A percentile compares a stretch with the other conserved stretches of the same genome.
Conservation (phyloP, 2,797 vertebrate species). For the Enteromius unitaeniatus region DNA sequence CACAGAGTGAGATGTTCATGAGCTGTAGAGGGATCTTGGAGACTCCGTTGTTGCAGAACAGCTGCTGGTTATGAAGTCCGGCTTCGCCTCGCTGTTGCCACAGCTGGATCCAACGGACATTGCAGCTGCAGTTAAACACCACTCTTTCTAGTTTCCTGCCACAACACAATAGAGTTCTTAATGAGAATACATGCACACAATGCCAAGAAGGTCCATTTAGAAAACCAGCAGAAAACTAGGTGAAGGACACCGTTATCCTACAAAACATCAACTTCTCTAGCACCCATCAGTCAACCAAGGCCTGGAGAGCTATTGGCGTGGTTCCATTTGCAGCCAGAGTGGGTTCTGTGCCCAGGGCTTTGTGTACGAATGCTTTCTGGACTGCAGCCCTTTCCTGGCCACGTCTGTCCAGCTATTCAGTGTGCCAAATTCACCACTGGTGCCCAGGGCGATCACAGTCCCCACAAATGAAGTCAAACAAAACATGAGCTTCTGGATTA, state of each 20-base stretch:
- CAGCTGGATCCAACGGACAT: slow-evolving; percentile 97
- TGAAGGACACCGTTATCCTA: slow-evolving; percentile 42
- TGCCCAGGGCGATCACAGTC: slow-evolving; percentile 23
- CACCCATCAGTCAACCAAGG: slow-evolving; percentile 48
- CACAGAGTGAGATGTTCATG: slow-evolving; percentile 93
- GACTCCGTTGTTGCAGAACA: slow-evolving; percentile 81
- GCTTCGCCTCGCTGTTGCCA: slow-evolving; percentile 93
- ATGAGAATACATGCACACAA: neutral
- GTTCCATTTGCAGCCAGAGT: slow-evolving; percentile 29
- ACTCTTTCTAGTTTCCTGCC: slow-evolving; percentile 88
- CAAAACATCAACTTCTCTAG: slow-evolving; percentile 42
- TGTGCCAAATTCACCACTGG: slow-evolving; percentile 45
- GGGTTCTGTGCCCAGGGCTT: slow-evolving; percentile 27
- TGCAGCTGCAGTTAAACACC: slow-evolving; percentile 91
- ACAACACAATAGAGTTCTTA: slow-evolving; percentile 26
- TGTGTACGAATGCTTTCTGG: slow-evolving; percentile 52
- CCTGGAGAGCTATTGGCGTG: slow-evolving; percentile 30
- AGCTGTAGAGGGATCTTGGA: slow-evolving; percentile 82
- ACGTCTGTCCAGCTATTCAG: slow-evolving; percentile 36
- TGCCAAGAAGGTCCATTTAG: neutral
- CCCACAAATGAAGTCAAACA: slow-evolving; percentile 50
- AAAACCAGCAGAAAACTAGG: slow-evolving; percentile 27
- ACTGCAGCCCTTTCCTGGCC: slow-evolving; percentile 53
- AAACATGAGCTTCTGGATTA: slow-evolving; percentile 35
- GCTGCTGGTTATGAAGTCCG: slow-evolving; percentile 84